Conservation (phyloP, 2,888 invertebrate species). For the Acleris laterana region DNA sequence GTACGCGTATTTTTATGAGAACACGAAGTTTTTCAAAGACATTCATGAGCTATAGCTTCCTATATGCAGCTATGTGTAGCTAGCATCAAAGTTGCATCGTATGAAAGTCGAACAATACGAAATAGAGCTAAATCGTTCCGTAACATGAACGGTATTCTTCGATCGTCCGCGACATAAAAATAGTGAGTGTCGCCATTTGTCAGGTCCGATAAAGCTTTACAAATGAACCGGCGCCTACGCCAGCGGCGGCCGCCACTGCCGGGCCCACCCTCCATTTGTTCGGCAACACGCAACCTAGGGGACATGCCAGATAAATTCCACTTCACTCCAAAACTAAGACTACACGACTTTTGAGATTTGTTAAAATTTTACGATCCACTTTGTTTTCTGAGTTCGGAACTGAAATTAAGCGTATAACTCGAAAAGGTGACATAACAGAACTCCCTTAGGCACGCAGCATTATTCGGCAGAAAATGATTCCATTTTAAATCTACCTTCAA, state of each 20-base stretch:
- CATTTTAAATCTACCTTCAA: conserved; percentile 70
- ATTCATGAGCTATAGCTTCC: conserved; percentile 5
- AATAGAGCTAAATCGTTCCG: conserved; percentile 47
- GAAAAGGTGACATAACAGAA: conserved; percentile 27
- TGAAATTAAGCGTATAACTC: conserved; percentile 24
- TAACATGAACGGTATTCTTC: conserved; percentile 56
- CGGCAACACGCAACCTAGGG: conserved; percentile 68
- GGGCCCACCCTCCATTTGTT: conserved; percentile 69
- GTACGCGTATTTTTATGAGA: conserved; percentile 38
- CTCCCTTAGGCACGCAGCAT: conserved; percentile 42
- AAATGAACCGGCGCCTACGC: conserved; percentile 74
- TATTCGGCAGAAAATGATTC: conserved; percentile 62
- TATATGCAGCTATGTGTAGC: conserved; percentile 20
- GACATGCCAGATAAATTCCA: conserved; percentile 66
- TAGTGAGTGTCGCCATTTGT: conserved; percentile 73
- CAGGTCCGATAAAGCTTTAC: conserved; percentile 77
- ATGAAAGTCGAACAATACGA: conserved; percentile 45
- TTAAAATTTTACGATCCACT: conserved; percentile 53
- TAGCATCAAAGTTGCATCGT: conserved; percentile 38
- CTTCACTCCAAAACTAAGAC: conserved; percentile 62
- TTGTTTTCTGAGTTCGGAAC: conserved; percentile 38
- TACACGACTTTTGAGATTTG: conserved; percentile 54
- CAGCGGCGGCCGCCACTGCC: conserved; percentile 57
- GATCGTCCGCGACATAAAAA: conserved; percentile 71
- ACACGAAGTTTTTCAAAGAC: conserved; percentile 41